These are phyloP conservation scores for Chymomyza fuscimana DNA, from an alignment of 2,888 invertebrate genomes.

Conservation along the genomic window DNA sequence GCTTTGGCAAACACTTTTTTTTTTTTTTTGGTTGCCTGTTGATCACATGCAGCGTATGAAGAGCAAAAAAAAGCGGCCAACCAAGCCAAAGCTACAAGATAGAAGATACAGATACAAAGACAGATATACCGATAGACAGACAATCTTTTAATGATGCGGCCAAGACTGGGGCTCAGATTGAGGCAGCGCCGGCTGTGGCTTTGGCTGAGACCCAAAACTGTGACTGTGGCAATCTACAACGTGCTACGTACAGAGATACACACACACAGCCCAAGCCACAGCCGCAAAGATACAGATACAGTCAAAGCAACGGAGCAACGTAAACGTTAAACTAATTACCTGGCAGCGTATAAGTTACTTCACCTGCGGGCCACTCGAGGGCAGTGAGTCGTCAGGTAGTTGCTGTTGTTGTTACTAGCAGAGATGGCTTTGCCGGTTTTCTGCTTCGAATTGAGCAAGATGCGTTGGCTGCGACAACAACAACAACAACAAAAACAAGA, in stretches of 20 bases:
- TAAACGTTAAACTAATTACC: slow-evolving; percentile 67
- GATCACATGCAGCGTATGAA: slow-evolving; percentile 17
- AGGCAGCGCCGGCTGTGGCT: background rate
- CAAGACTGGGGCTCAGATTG: slow-evolving; percentile 17
- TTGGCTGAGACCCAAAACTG: slow-evolving; percentile 23
- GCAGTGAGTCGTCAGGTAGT: slow-evolving; percentile 2
- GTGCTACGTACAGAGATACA: background rate
- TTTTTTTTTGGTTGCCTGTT: slow-evolving; percentile 13
- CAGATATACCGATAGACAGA: slow-evolving; percentile 16
- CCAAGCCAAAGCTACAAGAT: slow-evolving; percentile 15
- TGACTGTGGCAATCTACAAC: slow-evolving; percentile 24
- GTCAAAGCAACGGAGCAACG: slow-evolving; percentile 21
- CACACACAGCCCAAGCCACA: background rate
- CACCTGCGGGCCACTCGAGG: slow-evolving; percentile 61
- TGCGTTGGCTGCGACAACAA: slow-evolving; percentile 4
- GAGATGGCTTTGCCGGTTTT: background rate
- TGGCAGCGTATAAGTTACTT: slow-evolving; percentile 67
- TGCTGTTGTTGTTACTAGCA: background rate
- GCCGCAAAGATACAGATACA: slow-evolving; percentile 14
- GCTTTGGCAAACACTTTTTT: background rate
- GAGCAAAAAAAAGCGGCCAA: slow-evolving; percentile 4
- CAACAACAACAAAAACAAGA: background rate
- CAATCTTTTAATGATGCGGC: slow-evolving; percentile 50
- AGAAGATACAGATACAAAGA: slow-evolving; percentile 24
- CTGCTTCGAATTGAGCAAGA: slow-evolving; percentile 1